phyloP scores from a whole-genome alignment of 2,113 vertebrate species.

The Cercopithecus mona region DNA sequence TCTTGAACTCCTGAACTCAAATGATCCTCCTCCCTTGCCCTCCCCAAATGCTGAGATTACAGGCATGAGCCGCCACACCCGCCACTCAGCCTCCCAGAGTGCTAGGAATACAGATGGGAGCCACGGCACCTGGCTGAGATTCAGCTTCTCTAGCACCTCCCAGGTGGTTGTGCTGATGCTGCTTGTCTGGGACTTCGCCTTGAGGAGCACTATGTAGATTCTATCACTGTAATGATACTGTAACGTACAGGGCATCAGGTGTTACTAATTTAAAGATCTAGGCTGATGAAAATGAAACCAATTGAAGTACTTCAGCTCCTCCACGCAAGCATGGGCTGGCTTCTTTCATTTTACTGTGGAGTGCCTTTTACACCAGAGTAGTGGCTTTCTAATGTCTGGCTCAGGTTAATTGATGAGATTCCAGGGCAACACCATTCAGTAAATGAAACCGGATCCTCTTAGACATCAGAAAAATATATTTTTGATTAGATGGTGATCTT shows the following conservation, averaged over 20 bases:
- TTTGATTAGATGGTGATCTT: not conserved
- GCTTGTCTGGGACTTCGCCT: rapidly evolving
- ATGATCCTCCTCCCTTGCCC: too few relatives aligned
- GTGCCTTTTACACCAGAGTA: not conserved
- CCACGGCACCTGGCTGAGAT: too few relatives aligned
- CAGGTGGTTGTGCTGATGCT: rapidly evolving
- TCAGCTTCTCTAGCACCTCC: not conserved
- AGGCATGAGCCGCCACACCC: too few relatives aligned
- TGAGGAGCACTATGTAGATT: not conserved
- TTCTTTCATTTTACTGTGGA: not conserved
- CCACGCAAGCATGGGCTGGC: not conserved
- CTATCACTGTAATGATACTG: not conserved
- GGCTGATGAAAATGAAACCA: not conserved
- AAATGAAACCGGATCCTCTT: not conserved
- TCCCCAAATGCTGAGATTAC: too few relatives aligned
- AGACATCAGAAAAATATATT: not conserved
- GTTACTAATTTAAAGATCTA: not conserved
- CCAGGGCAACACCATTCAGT: not conserved
- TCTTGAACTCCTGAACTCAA: too few relatives aligned
- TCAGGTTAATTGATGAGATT: not conserved
- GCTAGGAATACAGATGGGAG: too few relatives aligned
- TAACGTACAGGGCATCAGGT: rapidly evolving
- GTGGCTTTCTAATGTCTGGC: not conserved
- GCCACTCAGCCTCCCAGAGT: too few relatives aligned
- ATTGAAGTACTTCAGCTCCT: not conserved